Evolutionary conservation across 30 jellyfish, hydroid and myxozoan species (phyloP).

Genomic region (Turritopsis dohrnii): DNA sequence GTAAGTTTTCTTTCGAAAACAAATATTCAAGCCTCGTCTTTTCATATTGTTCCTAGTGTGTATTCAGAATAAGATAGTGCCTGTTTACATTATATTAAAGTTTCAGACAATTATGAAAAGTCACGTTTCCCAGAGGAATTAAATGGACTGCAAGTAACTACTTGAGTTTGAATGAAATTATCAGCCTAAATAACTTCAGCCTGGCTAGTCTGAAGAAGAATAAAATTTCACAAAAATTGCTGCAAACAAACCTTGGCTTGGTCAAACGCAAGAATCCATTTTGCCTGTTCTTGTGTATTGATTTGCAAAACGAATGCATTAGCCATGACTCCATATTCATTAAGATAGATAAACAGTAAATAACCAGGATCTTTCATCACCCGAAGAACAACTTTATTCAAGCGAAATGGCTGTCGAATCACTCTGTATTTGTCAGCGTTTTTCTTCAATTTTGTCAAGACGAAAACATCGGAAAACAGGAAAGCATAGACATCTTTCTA

Average conservation of each 20-base stretch:
- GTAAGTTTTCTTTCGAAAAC: not conserved
- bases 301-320: conserved; percentile 80
- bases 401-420: conserved; percentile 80
- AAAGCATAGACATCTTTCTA: conserved; percentile 83
- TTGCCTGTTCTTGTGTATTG: conserved; percentile 49
- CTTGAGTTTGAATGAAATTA: not conserved
- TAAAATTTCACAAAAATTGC: too few species aligned
- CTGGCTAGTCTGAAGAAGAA: too few species aligned
- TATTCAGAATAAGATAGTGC: too few species aligned
- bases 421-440: conserved; percentile 62
- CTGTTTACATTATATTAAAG: too few species aligned
- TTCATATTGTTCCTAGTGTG: not conserved
- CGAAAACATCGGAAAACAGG: conserved; percentile 73
- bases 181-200: not conserved
- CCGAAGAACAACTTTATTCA: conserved; percentile 54
- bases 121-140: too few species aligned
- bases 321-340: conserved; percentile 77
- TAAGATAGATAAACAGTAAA: conserved; percentile 64
- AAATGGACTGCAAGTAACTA: too few species aligned
- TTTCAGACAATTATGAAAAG: too few species aligned
- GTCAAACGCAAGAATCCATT: conserved; percentile 74
- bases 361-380: conserved; percentile 71
- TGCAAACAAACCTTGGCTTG: conserved; percentile 79
- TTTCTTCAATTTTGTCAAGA: conserved; percentile 67
- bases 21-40: not conserved